Percentiles rank a stretch among this genome's conserved stretches.
Evolutionary conservation across 2,888 invertebrate genomes (phyloP).

Genomic region (Xanthostigma xanthostigma): DNA sequence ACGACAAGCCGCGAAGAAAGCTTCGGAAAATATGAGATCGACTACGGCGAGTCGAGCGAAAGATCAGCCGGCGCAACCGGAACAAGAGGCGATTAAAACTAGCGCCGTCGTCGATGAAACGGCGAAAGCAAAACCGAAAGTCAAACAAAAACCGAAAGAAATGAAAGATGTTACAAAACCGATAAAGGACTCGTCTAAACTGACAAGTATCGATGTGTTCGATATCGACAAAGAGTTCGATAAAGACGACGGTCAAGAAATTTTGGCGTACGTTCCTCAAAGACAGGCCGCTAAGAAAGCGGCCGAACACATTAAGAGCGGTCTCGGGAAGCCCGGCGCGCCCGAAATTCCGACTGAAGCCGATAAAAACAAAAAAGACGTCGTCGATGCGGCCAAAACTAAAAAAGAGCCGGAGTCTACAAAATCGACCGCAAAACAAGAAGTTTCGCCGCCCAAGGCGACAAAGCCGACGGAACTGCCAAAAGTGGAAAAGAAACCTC

Average conservation of each 20-base stretch:
- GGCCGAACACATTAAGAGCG: constrained; percentile 77
- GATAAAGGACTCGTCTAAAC: constrained; percentile 8
- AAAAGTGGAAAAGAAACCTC: constrained; percentile 5
- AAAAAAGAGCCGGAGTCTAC: constrained; percentile 15
- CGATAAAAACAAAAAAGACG: constrained; percentile 20
- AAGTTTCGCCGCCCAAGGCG: constrained; percentile 6
- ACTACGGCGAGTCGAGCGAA: constrained; percentile 34
- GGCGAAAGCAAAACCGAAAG: constrained; percentile 12
- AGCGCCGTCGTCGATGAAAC: constrained; percentile 12
- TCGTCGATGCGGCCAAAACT: constrained; percentile 7
- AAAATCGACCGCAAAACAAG: constrained; percentile 16
- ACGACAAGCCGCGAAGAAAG: constrained; percentile 80
- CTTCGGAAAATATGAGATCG: constrained; percentile 71
- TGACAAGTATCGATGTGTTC: constrained; percentile 32
- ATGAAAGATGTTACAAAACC: constrained; percentile 13
- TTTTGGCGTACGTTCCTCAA: constrained; percentile 75
- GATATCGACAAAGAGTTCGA: constrained; percentile 47
- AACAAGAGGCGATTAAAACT: constrained; percentile 7
- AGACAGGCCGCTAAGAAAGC: constrained; percentile 84
- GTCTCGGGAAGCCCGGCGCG: constrained; percentile 41
- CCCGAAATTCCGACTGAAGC: constrained; percentile 22
- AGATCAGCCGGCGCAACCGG: constrained; percentile 18
- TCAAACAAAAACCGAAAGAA: constrained; percentile 20
- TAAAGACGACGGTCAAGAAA: constrained; percentile 40
- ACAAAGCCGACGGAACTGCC: background rate